Conservation (phyloP, 1,140 invertebrate genomes). For the Drosophila nannoptera region DNA sequence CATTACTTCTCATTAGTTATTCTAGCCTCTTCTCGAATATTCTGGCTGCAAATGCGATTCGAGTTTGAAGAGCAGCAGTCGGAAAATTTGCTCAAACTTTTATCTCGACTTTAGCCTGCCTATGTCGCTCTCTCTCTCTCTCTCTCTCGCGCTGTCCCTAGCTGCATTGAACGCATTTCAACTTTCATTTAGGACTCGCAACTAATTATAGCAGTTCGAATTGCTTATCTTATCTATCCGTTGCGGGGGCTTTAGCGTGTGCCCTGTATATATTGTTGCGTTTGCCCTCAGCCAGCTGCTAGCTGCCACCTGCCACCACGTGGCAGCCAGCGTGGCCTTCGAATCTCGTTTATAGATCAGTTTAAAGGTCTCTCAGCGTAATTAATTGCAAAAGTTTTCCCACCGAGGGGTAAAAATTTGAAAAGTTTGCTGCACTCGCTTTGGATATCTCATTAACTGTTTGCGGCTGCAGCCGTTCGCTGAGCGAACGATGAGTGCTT, state of each 20-base stretch:
- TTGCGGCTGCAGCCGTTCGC: conserved; percentile 18
- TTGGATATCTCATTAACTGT: conserved; percentile 46
- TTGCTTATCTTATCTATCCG: conserved; percentile 33
- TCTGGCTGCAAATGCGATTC: no score
- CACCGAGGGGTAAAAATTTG: conserved; percentile 36
- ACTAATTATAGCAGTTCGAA: conserved; percentile 43
- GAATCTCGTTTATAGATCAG: conserved; percentile 27
- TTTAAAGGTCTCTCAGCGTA: conserved; percentile 56
- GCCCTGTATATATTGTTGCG: no score
- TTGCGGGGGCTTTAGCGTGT: conserved; percentile 4
- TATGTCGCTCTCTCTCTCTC: neutral
- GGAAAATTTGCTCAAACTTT: no score
- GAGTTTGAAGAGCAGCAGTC: no score
- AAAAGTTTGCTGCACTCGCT: conserved; percentile 44
- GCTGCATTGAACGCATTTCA: conserved; percentile 39
- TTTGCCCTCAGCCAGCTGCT: no score
- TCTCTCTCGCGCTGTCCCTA: neutral
- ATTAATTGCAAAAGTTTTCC: conserved; percentile 75
- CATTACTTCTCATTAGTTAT: conserved; percentile 44
- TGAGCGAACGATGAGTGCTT: conserved; percentile 42
- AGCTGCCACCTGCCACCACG: conserved; percentile 3
- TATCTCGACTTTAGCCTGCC: neutral
- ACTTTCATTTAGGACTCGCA: conserved; percentile 39
- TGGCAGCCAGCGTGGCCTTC: neutral
- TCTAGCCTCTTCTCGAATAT: conserved; percentile 6